Base-by-base conservation (phyloP, 2,888 invertebrate species). In the Cylindroiulus punctatus region DNA sequence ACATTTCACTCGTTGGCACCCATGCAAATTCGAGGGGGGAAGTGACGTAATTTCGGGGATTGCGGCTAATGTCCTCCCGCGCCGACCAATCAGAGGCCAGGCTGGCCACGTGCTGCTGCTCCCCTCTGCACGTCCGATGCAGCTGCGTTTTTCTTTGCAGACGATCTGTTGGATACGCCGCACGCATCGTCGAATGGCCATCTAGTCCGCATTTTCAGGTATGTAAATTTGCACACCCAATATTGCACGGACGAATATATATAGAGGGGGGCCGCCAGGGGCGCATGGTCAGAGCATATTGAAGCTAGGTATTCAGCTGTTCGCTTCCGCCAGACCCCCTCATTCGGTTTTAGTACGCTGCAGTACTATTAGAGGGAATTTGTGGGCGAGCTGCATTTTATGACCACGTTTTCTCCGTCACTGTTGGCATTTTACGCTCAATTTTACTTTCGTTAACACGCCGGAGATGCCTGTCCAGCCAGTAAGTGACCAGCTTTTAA, bases 141-240 rank as follows among this genome's bases (percentile, higher is more conserved):
- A 85, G 85, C 44, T 44, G 84, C 84, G 14, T 42, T 40, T 84
- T 84, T 44, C 84, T 42, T 84, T 84, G 84, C 84, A 84, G 84
- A 84, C 84, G 84, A 84, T 44, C 32, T 17, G 81, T 84, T 36
- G 36, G 44, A 84, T 44, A 84, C 84, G 84, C 42, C 44, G 84
- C 36, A 36, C 30, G 36, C 7, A 30, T 2, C 81, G 22, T 81
- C 81, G 81, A 81, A 81, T 81, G 81, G 81, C 32, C 32, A 36
- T 36, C 81, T 32, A 81, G 32, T 81, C 81, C 5, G n/a, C 36
- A 36, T 81, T n/a, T 36, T 81, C 17, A 81, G 81, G 81, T 81
- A 81, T 81, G 81, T 81, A 81, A 81, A 81, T 81, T 32, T 19
- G 2, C 19, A 4, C 22, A 19, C 30, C 52, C 19, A 81, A 81